Conservation (phyloP, 2,113 vertebrate species). For the Lagopus muta region DNA sequence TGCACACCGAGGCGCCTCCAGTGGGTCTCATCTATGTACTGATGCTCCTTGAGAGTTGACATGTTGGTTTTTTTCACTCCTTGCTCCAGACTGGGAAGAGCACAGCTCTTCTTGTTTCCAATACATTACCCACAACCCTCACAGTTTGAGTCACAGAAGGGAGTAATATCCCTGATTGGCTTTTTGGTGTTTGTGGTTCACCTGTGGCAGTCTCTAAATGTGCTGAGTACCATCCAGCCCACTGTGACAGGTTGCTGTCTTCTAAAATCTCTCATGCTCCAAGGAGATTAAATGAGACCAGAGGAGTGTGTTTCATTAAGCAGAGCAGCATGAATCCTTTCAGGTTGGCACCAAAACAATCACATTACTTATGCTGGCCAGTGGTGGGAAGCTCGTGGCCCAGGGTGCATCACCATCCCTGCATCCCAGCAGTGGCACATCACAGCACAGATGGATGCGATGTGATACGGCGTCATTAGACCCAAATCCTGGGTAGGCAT, state of each 20-base stretch:
- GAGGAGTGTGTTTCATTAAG: neutral
- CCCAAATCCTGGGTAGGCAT: neutral
- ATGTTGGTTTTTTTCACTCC: neutral
- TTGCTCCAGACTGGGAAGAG: neutral
- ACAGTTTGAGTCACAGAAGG: neutral
- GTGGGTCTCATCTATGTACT: rapidly evolving
- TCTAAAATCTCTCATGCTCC: neutral
- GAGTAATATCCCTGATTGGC: neutral
- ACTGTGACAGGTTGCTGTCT: neutral
- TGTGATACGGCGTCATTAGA: neutral
- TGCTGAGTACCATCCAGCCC: neutral
- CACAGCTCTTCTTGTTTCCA: neutral
- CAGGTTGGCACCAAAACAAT: neutral
- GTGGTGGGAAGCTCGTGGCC: neutral
- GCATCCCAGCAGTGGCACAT: rapidly evolving
- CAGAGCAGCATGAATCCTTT: neutral
- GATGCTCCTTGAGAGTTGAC: no score
- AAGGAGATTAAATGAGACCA: neutral
- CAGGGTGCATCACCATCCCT: neutral
- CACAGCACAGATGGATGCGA: neutral
- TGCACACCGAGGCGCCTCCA: neutral
- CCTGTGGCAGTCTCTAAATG: neutral
- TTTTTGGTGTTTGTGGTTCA: neutral
- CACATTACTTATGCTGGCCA: rapidly evolving
- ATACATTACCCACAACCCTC: rapidly evolving